Conservation (phyloP, 2,888 invertebrate genomes). For the Nemapogon koenigi region DNA sequence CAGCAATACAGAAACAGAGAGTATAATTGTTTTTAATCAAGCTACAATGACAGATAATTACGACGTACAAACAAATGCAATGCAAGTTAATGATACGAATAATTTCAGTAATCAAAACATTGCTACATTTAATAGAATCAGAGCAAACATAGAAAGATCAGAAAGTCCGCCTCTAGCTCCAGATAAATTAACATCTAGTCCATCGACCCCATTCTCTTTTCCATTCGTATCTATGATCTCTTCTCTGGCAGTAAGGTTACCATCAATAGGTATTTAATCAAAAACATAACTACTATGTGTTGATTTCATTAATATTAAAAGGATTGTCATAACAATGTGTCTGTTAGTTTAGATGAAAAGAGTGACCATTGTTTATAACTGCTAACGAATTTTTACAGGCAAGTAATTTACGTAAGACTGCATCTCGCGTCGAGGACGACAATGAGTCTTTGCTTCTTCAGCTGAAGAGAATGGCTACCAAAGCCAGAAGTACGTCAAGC, state of each 20-base stretch:
- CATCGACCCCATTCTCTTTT: conserved; percentile 33
- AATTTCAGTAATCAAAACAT: conserved; percentile 16
- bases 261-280: conserved; percentile 52
- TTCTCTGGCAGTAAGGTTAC: conserved; percentile 54
- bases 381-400: conserved; percentile 72
- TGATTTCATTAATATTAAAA: conserved; percentile 24
- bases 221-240: conserved; percentile 52
- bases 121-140: conserved; percentile 9
- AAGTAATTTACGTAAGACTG: conserved; percentile 86
- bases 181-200: conserved; percentile 30
- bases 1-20: conserved; percentile 30
- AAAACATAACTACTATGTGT: conserved; percentile 20
- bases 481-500: conserved; percentile 77
- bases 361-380: conserved; percentile 6
- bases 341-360: conserved; percentile 1
- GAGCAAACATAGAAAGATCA: conserved; percentile 29
- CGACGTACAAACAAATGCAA: conserved; percentile 2
- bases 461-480: conserved; percentile 94
- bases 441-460: conserved; percentile 95
- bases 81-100: too few relatives aligned
- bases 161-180: conserved; percentile 54
- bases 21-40: conserved; percentile 21
- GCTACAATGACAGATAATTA: conserved; percentile 21
- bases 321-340: conserved; percentile 18
- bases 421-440: conserved; percentile 93